Base-by-base conservation (phyloP, 2,113 vertebrate genomes). In the Scytalopus superciliaris region DNA sequence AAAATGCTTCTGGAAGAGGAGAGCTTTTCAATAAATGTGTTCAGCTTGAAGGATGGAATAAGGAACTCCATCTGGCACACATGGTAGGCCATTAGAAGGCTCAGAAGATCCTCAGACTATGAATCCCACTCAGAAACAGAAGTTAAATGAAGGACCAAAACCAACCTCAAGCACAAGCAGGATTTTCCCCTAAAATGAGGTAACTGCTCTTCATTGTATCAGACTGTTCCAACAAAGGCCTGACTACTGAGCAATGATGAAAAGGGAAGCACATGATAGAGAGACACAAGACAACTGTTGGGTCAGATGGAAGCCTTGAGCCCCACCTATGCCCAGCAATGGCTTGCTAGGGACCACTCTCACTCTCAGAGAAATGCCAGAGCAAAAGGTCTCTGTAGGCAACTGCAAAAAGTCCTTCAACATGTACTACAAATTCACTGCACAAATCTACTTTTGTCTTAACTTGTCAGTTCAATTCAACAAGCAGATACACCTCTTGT, bases 351-450 rank as follows among this genome's bases (percentile, higher is more conserved):
- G 25, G 52, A 81, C 8, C 10, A 3, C 19, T 24, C 28, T 37
- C 21, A 28, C 1, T 0, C 76, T 40, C 0, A 56, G 24, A 27
- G 7, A 76, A 31, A 9, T 14, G 27, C 21, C 31, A 82, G 19
- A 60, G 28, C 23, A 45, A 42, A 56, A 22, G 3, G 3, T 35
- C 59, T 69, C 62, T 49, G 37, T 40, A 42, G 60, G 15, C 31
- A 17, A 52, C 3, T 28, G 55, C 35, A 21, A 5, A 12, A 84
- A 56, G 16, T 57, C 53, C 68, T 73, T 60, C 72, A 62, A 75
- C 28, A 67, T 13, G 8, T 19, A 39, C 14, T 35, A 50, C 53
- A 70, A 78, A 93, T 39, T 39, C 44, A 69, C 82, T 2, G 12
- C 60, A 66, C 37, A 73, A 72, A 83, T 44, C 13, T 75, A 85